Evolutionary conservation across 2,797 vertebrate species (phyloP), one percentile per base, ranked within the genome.

Genomic region (Micrastur ruficollis): DNA sequence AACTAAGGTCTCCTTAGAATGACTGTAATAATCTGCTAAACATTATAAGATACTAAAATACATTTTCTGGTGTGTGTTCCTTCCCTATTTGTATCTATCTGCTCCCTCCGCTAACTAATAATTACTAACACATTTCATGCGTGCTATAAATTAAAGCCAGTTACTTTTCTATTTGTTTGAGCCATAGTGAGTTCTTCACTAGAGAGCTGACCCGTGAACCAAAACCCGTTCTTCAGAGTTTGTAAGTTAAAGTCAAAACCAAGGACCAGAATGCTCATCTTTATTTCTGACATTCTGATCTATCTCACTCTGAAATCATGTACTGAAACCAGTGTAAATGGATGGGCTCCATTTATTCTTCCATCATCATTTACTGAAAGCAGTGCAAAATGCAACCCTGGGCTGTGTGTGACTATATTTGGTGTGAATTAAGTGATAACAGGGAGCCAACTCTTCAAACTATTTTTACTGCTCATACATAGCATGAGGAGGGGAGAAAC

Each of bases 351-450:
- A 2, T 81, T 94, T 76, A 12, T 84, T 86, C 66, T 79, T 84
- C 62, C 32, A 5, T 70, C 0, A 1, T 19, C 0, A 0, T 71
- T 93, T 82, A 17, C 40, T 38, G 32, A 68, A 52, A 21, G 5
- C 0, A 0, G 47, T 70, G 34, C 55, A 65, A 88, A 61, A 76
- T 27, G 40, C 21, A 76, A 49, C 52, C 19, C 68, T 93, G 73
- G 70, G 3, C 23, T 61, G 5, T 7, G 2, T 56, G 42, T 67
- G 76, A 31, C 36, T 82, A 1, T 73, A 71, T 85, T 90, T 95
- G 31, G 36, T 76, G 46, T 80, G 7, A 91, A 87, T 67, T 59
- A 66, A 89, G 80, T 56, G 4, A 42, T 47, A 67, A 32, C n/a
- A 59, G 53, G 36, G 38, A 90, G 29, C 7, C 55, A 70, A 5